phyloP scores from a whole-genome alignment of 2,113 vertebrate species.

The Zosterops hypoxanthus region DNA sequence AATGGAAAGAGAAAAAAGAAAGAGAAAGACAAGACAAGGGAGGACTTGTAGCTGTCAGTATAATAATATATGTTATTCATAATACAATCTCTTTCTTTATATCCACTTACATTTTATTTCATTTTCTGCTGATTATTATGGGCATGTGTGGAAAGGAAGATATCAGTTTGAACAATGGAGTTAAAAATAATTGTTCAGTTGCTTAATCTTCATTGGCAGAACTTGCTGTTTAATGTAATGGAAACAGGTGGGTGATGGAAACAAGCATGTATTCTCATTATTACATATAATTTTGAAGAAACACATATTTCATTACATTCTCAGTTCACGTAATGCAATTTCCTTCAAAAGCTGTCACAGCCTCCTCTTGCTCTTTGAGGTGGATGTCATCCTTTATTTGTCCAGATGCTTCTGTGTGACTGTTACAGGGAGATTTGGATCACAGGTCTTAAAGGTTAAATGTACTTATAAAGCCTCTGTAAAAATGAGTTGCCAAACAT shows the following conservation, averaged over 20 bases:
- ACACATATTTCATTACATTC: not conserved
- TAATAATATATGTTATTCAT: not conserved
- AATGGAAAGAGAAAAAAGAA: not conserved
- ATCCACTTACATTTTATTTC: not conserved
- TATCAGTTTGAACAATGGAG: not conserved
- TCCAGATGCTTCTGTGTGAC: not conserved
- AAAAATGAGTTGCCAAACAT: not conserved
- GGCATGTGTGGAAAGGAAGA: not conserved
- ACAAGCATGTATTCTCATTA: not conserved
- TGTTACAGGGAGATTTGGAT: not conserved
- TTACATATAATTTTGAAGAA: not conserved
- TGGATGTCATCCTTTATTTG: not conserved
- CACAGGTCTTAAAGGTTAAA: not conserved
- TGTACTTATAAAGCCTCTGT: not conserved
- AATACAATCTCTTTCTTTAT: not conserved
- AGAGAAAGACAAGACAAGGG: not conserved
- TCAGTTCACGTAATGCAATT: not conserved
- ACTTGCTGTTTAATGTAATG: not conserved
- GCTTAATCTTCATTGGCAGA: not conserved
- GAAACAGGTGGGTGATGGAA: not conserved
- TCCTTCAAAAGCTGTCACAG: not conserved
- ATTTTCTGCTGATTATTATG: not conserved
- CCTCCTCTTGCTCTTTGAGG: not conserved
- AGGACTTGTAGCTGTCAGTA: not conserved
- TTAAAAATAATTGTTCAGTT: not conserved